Evolutionary conservation across 64 coral and sea anemone genomes (phyloP).

Genomic region (Pachyseris speciosa): DNA sequence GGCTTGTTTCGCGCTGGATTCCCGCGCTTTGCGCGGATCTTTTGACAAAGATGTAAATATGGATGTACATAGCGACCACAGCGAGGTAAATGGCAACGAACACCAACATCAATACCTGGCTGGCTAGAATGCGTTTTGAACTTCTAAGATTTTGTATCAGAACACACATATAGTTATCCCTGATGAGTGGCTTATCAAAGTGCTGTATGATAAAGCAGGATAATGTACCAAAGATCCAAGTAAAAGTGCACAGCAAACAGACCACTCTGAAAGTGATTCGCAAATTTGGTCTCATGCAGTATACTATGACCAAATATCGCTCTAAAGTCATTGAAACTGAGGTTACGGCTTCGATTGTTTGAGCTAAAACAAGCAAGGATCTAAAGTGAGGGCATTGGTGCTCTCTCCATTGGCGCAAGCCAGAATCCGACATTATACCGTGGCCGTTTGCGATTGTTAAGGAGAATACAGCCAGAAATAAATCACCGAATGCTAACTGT

Average conservation of each 20-base stretch:
- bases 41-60: constrained; percentile 30
- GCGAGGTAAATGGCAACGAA: constrained; percentile 26
- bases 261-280: constrained; percentile 4
- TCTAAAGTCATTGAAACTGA: constrained; percentile 46
- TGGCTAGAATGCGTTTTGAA: background rate
- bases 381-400: constrained; percentile 46
- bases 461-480: constrained; percentile 34
- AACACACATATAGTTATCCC: constrained; percentile 59
- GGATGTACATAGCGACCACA: constrained; percentile 10
- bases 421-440: background rate
- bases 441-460: constrained; percentile 44
- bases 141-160: background rate
- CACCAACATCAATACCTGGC: constrained; percentile 23
- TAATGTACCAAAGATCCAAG: constrained; percentile 1
- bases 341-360: constrained; percentile 47
- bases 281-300: constrained; percentile 51
- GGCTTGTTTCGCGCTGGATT: constrained; percentile 14
- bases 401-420: constrained; percentile 34
- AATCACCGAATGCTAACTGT: constrained; percentile 51
- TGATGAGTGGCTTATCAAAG: background rate
- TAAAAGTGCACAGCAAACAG: background rate
- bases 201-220: background rate
- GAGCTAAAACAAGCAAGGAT: constrained; percentile 22
- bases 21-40: background rate
- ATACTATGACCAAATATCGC: constrained; percentile 47